Evolutionary conservation across 2,113 vertebrate genomes (phyloP).

Genomic region (Lucifuga dentata): DNA sequence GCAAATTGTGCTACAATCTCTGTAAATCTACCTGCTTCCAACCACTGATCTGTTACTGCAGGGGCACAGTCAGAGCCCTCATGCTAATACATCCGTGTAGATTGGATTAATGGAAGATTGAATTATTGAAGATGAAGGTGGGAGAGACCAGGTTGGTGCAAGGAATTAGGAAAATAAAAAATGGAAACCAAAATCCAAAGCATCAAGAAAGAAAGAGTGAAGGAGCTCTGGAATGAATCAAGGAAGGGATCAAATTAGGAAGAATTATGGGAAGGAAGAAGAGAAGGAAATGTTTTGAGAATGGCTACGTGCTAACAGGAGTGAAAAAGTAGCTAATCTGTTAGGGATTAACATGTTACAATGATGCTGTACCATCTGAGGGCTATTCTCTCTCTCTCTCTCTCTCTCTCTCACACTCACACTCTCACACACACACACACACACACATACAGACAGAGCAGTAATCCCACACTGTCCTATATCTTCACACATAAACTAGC

Average conservation of each 20-base stretch:
- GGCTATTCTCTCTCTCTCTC: no score
- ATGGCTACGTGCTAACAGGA: conserved; percentile 12
- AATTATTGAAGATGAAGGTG: conserved; percentile 36
- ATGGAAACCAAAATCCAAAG: not conserved
- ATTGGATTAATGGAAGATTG: no score
- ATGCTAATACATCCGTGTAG: conserved; percentile 46
- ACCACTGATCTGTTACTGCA: conserved; percentile 25
- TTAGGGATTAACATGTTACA: conserved; percentile 63
- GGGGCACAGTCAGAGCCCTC: conserved; percentile 26
- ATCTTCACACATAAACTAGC: conserved; percentile 29
- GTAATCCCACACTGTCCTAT: conserved; percentile 66
- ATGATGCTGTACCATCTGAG: conserved; percentile 35
- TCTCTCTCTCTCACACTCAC: conserved; percentile 27
- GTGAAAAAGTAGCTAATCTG: conserved; percentile 60
- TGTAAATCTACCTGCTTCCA: no score
- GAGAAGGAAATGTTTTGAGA: not conserved
- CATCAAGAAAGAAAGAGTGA: not conserved
- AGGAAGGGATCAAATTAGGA: conserved; percentile 6
- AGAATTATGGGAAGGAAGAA: conserved; percentile 11
- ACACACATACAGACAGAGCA: conserved; percentile 7
- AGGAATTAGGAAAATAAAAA: not conserved
- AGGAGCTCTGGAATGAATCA: no score
- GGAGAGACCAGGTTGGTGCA: not conserved
- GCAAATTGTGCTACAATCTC: conserved; percentile 10
- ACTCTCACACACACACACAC: not conserved